A percentile compares a stretch with the other conserved stretches of the same genome.
Evolutionary conservation across 2,888 invertebrate species (phyloP).

Genomic region (Agrotis clavis): DNA sequence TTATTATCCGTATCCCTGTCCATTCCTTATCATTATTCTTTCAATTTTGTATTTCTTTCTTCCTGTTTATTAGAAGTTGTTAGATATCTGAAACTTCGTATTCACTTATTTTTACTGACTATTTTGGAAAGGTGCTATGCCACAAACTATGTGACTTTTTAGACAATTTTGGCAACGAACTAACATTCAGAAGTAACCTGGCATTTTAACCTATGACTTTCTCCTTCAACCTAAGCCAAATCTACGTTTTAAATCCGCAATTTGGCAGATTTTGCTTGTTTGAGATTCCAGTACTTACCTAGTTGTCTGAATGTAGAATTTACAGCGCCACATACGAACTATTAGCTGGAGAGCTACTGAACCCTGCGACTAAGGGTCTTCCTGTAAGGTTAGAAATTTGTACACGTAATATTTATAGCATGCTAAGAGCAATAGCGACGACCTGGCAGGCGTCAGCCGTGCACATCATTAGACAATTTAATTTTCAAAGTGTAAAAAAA

Average conservation of each 20-base stretch:
- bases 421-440: no score
- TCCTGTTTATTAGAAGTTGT: neutral
- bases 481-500: no score
- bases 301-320: neutral
- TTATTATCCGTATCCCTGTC: neutral
- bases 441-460: no score
- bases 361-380: no score
- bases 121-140: neutral
- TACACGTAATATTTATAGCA: no score
- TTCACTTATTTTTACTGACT: neutral
- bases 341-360: no score
- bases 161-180: constrained; percentile 15
- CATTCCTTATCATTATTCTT: no score
- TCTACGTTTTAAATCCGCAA: constrained; percentile 1
- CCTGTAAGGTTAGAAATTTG: no score
- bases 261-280: constrained; percentile 6
- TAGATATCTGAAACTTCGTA: neutral
- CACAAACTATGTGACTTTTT: neutral
- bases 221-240: constrained; percentile 7
- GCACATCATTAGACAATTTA: no score
- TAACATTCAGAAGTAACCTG: neutral
- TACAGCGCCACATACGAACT: neutral
- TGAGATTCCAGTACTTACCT: neutral
- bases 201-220: constrained; percentile 25
- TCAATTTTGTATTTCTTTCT: no score